phyloP scores from a whole-genome alignment of 2,888 invertebrate genomes.

The Drosophila yooni region DNA sequence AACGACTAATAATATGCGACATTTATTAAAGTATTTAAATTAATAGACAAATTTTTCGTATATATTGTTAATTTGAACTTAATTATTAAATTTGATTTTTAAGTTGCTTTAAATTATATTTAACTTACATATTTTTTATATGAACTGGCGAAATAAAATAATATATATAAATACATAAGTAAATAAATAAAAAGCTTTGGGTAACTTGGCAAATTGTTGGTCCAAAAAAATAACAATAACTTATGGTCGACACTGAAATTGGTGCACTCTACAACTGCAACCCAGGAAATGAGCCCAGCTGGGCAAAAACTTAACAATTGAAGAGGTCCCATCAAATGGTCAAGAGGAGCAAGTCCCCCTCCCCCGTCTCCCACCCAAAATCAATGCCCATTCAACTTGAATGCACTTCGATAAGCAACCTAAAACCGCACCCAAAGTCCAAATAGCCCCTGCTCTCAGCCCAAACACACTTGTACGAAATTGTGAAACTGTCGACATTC shows the following conservation, averaged over 20 bases:
- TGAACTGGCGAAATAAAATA: background rate
- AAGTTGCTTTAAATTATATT: no score
- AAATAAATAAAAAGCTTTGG: slow-evolving; percentile 27
- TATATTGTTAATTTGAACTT: no score
- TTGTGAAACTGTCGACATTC: slow-evolving; percentile 43
- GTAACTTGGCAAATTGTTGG: slow-evolving; percentile 67
- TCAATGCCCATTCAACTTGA: slow-evolving; percentile 70
- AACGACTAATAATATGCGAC: no score
- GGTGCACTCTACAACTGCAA: slow-evolving; percentile 40
- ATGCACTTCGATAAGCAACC: slow-evolving; percentile 63
- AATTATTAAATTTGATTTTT: no score
- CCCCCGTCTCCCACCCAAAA: slow-evolving; percentile 11
- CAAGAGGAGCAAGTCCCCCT: slow-evolving; percentile 19
- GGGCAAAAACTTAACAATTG: slow-evolving; percentile 55
- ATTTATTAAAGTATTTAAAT: no score
- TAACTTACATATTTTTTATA: background rate
- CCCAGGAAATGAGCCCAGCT: slow-evolving; percentile 25
- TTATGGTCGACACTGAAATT: slow-evolving; percentile 35
- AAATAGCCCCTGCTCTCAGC: background rate
- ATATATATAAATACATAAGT: background rate
- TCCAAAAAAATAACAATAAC: slow-evolving; percentile 48
- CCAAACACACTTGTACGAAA: background rate
- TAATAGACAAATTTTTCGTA: no score
- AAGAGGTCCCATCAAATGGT: slow-evolving; percentile 48
- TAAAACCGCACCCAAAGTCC: slow-evolving; percentile 2